phyloP scores from a whole-genome alignment of 2,797 vertebrate species.

The Cuculus canorus region DNA sequence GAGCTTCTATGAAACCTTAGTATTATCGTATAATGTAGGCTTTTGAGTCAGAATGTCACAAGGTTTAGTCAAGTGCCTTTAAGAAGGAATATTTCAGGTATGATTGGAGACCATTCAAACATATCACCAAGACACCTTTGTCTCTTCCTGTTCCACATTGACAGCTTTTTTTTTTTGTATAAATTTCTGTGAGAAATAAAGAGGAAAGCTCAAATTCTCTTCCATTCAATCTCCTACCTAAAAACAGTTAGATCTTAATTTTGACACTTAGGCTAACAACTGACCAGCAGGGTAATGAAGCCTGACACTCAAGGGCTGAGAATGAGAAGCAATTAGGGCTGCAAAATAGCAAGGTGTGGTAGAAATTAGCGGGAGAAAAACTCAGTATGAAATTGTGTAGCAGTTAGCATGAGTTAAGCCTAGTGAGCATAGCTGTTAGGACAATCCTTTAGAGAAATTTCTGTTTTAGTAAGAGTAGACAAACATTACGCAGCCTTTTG shows the following conservation, averaged over 20 bases:
- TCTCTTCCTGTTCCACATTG: background rate
- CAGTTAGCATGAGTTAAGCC: background rate
- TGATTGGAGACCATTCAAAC: background rate
- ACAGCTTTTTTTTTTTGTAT: background rate
- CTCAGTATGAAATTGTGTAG: background rate
- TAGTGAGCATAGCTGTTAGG: background rate
- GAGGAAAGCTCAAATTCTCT: background rate
- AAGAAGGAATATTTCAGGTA: background rate
- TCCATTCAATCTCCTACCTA: background rate
- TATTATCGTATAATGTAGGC: background rate
- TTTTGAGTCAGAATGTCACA: conserved; percentile 25
- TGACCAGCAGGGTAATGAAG: background rate
- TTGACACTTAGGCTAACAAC: background rate
- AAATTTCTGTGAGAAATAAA: background rate
- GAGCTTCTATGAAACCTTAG: background rate
- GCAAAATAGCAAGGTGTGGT: background rate
- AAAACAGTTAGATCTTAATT: background rate
- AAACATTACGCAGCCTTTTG: background rate
- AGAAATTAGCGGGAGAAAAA: background rate
- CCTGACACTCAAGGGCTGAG: background rate
- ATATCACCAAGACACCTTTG: background rate
- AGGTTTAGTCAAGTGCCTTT: background rate
- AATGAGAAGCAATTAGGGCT: background rate
- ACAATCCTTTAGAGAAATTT: background rate
- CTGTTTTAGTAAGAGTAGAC: background rate